These are phyloP conservation scores for Indicator maculatus DNA, from an alignment of 2,113 vertebrate species.

Conservation along the genomic window DNA sequence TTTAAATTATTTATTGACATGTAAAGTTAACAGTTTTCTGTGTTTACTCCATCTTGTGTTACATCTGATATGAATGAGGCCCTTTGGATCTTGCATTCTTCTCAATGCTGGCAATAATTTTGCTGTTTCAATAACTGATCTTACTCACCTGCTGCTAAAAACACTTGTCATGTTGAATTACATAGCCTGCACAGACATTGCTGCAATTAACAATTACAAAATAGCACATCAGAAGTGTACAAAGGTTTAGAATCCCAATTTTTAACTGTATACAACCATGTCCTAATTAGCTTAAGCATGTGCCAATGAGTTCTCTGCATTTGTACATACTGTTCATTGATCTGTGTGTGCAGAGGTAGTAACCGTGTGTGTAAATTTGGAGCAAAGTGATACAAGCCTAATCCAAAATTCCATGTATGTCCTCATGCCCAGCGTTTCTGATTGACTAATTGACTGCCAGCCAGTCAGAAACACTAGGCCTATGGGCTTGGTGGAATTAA, in stretches of 20 bases:
- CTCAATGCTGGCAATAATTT: constrained; percentile 37
- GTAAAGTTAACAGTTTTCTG: constrained; percentile 15
- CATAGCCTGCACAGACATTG: neutral
- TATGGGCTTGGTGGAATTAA: neutral
- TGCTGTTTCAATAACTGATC: constrained; percentile 42
- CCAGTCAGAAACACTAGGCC: neutral
- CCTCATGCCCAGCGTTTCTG: neutral
- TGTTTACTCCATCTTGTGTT: neutral
- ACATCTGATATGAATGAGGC: constrained; percentile 12
- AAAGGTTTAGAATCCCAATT: constrained; percentile 47
- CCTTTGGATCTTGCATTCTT: constrained; percentile 45
- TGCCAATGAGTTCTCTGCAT: neutral
- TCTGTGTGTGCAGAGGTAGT: neutral
- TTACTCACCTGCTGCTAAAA: constrained; percentile 62
- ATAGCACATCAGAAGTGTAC: constrained; percentile 40
- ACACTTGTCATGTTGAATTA: constrained; percentile 46
- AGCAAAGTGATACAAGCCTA: neutral
- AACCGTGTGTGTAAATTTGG: neutral
- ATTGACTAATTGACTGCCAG: neutral
- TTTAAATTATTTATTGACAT: constrained; percentile 47
- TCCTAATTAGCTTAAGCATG: neutral
- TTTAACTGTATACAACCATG: neutral
- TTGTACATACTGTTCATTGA: neutral
- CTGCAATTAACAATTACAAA: constrained; percentile 55
- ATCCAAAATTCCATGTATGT: neutral